Evolutionary conservation across 2,113 vertebrate genomes (phyloP), one percentile per base, ranked within the genome.

Genomic region (Lamprotornis superbus): DNA sequence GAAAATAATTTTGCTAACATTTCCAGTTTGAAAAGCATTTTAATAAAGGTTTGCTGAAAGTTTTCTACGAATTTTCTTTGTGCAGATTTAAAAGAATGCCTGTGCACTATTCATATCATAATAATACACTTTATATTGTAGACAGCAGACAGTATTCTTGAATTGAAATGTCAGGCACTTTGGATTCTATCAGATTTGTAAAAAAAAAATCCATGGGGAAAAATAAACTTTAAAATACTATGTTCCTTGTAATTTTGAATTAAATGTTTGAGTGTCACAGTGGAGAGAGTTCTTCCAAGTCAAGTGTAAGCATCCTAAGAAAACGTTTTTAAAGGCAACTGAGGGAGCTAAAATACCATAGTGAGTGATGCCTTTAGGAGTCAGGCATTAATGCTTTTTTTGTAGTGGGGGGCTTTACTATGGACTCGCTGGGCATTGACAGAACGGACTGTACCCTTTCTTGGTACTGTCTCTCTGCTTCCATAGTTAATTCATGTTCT

Each of bases 361-460:
- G 22, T 22, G 16, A 50, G 6, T 28, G 12, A 71, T 86, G 81
- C 4, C 37, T 55, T 24, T 63, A 80, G 24, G 37, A 80, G 75
- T 30, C 46, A 57, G 37, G 46, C 18, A 3, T 50, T 9, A 84
- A 65, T 74, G 42, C 95, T 89, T 97, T 98, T 76, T 98, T 97
- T 30, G 98, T 97, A 16, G 98, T 98, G 33, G 99, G 99, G 22
- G 87, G 12, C 27, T 93, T 91, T 11, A 35, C n/a, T 56, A 49
- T 23, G 46, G 69, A 75, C 53, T 95, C 74, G 0, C 11, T 15
- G 6, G 97, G 94, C 11, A 61, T 91, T 31, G 98, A 96, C 9
- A 99, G 95, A 55, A 98, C 20, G 9, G 97, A 84, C 73, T 97
- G 95, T 10, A 98, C 73, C 95, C 83, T 99, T 68, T 97, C 92